phyloP scores from a whole-genome alignment of 1,140 invertebrate genomes.

The Saxidomus purpurata region DNA sequence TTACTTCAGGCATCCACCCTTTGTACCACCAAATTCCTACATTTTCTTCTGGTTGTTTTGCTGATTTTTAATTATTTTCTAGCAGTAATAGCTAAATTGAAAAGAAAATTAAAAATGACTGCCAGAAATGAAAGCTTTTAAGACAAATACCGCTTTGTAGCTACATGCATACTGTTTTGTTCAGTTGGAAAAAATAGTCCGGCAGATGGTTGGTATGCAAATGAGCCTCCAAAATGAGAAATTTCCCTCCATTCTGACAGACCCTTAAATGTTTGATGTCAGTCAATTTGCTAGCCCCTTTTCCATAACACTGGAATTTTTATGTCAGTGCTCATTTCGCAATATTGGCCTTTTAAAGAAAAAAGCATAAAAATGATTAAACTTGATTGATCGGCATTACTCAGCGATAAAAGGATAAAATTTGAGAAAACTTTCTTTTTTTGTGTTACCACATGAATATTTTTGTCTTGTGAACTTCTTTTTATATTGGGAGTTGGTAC shows the following conservation, averaged over 20 bases:
- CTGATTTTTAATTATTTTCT: slow-evolving; percentile 14
- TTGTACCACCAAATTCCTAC: neutral
- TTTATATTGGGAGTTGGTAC: too few relatives aligned
- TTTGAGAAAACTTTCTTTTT: too few relatives aligned
- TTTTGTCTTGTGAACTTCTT: too few relatives aligned
- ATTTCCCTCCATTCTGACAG: slow-evolving; percentile 30
- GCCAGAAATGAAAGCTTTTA: neutral
- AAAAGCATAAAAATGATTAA: slow-evolving; percentile 16
- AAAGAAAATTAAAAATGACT: slow-evolving; percentile 26
- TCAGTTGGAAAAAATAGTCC: neutral
- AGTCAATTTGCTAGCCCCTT: slow-evolving; percentile 39
- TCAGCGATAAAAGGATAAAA: too few relatives aligned
- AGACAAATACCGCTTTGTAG: neutral
- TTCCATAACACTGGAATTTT: slow-evolving; percentile 2
- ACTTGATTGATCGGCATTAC: slow-evolving; percentile 21
- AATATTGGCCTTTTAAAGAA: neutral
- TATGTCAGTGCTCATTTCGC: slow-evolving; percentile 33
- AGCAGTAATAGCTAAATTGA: neutral
- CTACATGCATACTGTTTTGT: neutral
- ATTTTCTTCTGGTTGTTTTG: neutral
- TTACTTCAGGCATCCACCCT: neutral
- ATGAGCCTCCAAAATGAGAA: neutral
- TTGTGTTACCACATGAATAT: too few relatives aligned
- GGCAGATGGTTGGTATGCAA: slow-evolving; percentile 30
- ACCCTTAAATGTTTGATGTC: slow-evolving; percentile 42